Conservation (phyloP, 2,113 vertebrate species). For the Heloderma charlesbogerti region DNA sequence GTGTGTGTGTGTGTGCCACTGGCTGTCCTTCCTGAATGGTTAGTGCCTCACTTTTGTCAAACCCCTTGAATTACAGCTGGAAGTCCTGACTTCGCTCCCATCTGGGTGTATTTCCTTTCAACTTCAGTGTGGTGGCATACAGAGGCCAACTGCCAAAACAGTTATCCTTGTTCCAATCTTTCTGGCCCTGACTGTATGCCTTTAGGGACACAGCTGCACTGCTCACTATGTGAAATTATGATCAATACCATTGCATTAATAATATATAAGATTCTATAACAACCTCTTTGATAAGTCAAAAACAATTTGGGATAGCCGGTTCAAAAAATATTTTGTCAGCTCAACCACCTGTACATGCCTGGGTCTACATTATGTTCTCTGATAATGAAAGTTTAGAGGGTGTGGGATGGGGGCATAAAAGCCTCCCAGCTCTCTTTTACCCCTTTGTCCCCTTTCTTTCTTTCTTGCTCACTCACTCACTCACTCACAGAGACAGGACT, state of each 20-base stretch:
- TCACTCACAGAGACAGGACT: no score
- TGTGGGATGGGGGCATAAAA: neutral
- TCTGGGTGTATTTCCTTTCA: no score
- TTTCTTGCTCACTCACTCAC: neutral
- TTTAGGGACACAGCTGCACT: neutral
- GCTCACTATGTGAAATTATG: neutral
- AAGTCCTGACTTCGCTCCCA: no score
- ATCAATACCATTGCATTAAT: neutral
- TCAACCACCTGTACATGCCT: neutral
- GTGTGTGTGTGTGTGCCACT: no score
- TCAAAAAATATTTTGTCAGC: neutral
- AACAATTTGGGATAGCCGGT: neutral
- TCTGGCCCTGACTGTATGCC: no score
- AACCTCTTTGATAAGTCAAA: neutral
- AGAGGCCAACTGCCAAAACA: no score
- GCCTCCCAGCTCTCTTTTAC: neutral
- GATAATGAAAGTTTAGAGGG: neutral
- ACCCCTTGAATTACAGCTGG: no score
- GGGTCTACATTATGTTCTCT: neutral
- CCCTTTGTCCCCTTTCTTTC: neutral
- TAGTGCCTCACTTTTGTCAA: no score
- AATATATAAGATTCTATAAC: neutral
- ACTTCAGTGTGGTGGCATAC: no score
- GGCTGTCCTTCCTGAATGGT: no score
- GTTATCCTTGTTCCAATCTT: no score